Base-by-base conservation (phyloP, 1,140 invertebrate genomes). In the Rhagoletis zephyria region DNA sequence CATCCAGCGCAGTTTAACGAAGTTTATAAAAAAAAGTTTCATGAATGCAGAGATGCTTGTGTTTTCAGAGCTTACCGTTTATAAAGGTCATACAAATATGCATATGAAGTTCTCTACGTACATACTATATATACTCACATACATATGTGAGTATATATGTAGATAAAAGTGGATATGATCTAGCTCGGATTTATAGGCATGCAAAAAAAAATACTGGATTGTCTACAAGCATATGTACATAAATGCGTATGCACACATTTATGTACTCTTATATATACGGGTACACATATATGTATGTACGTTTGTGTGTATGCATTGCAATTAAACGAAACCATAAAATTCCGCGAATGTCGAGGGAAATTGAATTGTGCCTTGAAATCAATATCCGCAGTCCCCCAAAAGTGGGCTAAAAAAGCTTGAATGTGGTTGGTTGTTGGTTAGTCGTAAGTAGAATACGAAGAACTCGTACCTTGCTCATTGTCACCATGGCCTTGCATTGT, bases 281-380 rank as follows among this genome's bases (percentile, higher is more conserved):
- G 30, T 30, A 12, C 59, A 60, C 59, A n/a, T 74, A 16, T 48
- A 1, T 48, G 12, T 48, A 48, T 74, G 42, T 16, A 16, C 7
- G 5, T 14, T 1, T 74, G 42, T 74, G 16, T 74, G 14, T 45
- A 4, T 56, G 1, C 74, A 81, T 56, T 56, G 48, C 61, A 85
- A 85, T 88, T 51, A 42, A 40, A 60, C 45, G 88, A 88, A 88
- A 88, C 88, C 88, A 88, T 88, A 88, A 88, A 88, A 88, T 88
- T 87, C 70, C 86, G 7, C 65, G 86, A 87, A 88, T 88, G 86
- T 88, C 88, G 85, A 85, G 88, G 88, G 64, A 77, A 87, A 77
- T 70, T 42, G 65, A 87, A 87, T 87, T 77, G 48, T 87, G 16
- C 30, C 60, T 85, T 85, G 56, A 85, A 85, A 85, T 85, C 85